A percentile compares a stretch with the other conserved stretches of the same genome.
These are phyloP conservation scores for Carassius carassius DNA, from an alignment of 2,113 vertebrate genomes.

Conservation along the genomic window DNA sequence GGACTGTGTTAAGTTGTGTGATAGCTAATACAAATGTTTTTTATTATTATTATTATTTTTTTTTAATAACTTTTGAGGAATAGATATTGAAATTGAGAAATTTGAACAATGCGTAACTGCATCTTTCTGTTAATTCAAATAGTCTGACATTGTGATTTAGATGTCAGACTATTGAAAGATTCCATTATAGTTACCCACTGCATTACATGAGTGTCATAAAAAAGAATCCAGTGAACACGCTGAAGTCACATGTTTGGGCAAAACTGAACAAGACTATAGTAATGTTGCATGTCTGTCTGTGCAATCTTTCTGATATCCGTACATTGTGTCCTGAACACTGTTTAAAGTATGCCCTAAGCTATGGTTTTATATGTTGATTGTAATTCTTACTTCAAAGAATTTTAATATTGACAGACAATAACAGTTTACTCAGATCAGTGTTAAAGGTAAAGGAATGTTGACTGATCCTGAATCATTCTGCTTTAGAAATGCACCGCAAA, in stretches of 20 bases:
- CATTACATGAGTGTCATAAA: constrained; percentile 5
- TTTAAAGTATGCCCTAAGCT: neutral
- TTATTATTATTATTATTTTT: too few species aligned
- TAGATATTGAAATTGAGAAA: neutral
- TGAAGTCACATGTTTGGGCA: constrained; percentile 20
- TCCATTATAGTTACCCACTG: neutral
- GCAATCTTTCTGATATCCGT: neutral
- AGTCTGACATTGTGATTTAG: neutral
- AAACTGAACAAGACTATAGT: constrained; percentile 4
- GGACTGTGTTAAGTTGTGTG: neutral
- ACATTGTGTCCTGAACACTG: neutral
- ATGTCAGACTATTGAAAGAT: neutral
- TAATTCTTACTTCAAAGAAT: neutral
- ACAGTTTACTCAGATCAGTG: neutral
- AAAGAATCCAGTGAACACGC: constrained; percentile 17
- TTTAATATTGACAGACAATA: neutral
- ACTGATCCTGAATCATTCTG: constrained; percentile 1
- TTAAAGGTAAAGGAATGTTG: neutral
- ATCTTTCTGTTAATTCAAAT: neutral
- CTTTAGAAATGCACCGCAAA: neutral
- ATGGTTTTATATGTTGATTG: neutral
- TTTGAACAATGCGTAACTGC: neutral
- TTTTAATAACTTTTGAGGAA: neutral
- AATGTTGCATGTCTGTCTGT: neutral
- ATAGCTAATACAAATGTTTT: neutral